Conservation (phyloP, 2,113 vertebrate genomes). For the Xyrauchen texanus region DNA sequence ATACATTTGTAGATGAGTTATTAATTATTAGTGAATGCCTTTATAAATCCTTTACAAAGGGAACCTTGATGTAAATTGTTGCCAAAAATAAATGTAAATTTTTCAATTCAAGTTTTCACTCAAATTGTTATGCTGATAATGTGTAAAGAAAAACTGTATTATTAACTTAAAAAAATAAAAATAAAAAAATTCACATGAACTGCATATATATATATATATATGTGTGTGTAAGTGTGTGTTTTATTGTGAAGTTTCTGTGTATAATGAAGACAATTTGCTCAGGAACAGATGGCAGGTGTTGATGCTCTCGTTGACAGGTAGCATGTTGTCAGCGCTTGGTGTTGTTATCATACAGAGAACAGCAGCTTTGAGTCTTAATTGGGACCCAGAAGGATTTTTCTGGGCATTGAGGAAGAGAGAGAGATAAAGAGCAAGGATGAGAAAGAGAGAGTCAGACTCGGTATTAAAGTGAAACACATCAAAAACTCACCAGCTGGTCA, state of each 20-base stretch:
- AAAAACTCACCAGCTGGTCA: constrained; percentile 56
- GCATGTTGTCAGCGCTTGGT: constrained; percentile 86
- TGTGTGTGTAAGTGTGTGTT: constrained; percentile 44
- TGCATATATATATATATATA: neutral
- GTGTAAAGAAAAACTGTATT: no score
- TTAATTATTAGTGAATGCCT: no score
- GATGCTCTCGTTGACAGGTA: constrained; percentile 93
- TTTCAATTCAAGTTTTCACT: no score
- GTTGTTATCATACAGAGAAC: constrained; percentile 85
- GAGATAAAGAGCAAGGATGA: constrained; percentile 30
- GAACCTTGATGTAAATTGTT: no score
- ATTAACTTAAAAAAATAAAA: no score
- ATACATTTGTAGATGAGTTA: no score
- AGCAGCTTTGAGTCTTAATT: constrained; percentile 93
- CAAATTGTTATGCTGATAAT: no score
- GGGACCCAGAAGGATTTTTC: constrained; percentile 89
- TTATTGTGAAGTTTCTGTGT: constrained; percentile 76
- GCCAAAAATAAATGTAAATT: no score
- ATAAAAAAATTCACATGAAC: neutral
- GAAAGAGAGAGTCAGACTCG: constrained; percentile 53
- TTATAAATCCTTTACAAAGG: no score
- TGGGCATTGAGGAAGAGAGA: constrained; percentile 60
- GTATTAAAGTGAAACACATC: constrained; percentile 58
- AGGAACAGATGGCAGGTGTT: constrained; percentile 89
- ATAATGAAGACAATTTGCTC: constrained; percentile 83